Evolutionary conservation across 2,888 invertebrate genomes (phyloP).

Genomic region (Caenorhabditis sp.): DNA sequence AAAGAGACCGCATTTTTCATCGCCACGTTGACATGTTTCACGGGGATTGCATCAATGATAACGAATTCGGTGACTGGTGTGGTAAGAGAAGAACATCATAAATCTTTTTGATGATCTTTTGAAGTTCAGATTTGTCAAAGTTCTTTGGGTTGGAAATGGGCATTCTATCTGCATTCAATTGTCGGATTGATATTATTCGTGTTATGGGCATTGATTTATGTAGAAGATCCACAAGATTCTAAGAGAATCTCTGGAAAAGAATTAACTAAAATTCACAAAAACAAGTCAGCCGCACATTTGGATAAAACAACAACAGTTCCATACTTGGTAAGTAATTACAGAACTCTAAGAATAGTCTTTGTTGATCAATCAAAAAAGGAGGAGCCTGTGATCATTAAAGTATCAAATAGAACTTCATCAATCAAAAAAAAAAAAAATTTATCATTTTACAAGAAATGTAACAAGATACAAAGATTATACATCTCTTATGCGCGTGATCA

Average conservation of each 20-base stretch:
- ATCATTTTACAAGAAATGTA: too few relatives aligned
- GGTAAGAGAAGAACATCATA: neutral
- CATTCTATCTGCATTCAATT: slow-evolving; percentile 37
- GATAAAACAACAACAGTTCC: slow-evolving; percentile 49
- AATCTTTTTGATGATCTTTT: neutral
- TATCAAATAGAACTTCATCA: neutral
- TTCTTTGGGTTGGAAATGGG: slow-evolving; percentile 42
- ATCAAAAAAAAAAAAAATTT: neutral
- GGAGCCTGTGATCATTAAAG: too few relatives aligned
- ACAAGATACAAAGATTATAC: neutral
- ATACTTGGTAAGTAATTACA: slow-evolving; percentile 48
- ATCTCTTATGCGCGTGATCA: neutral
- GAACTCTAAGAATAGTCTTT: too few relatives aligned
- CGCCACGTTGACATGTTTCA: slow-evolving; percentile 59
- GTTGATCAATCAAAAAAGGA: too few relatives aligned
- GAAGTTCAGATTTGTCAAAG: slow-evolving; percentile 24
- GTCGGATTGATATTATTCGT: slow-evolving; percentile 41
- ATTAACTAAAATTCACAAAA: slow-evolving; percentile 44
- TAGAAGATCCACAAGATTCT: slow-evolving; percentile 45
- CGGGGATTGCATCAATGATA: slow-evolving; percentile 56
- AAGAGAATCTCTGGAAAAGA: slow-evolving; percentile 43
- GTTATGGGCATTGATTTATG: slow-evolving; percentile 47
- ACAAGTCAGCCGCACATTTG: slow-evolving; percentile 51
- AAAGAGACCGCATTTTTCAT: slow-evolving; percentile 61
- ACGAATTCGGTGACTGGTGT: slow-evolving; percentile 61